A percentile compares a stretch with the other conserved stretches of the same genome.
These are phyloP conservation scores for Labeo catla DNA, from an alignment of 2,113 vertebrate genomes.

Conservation along the genomic window DNA sequence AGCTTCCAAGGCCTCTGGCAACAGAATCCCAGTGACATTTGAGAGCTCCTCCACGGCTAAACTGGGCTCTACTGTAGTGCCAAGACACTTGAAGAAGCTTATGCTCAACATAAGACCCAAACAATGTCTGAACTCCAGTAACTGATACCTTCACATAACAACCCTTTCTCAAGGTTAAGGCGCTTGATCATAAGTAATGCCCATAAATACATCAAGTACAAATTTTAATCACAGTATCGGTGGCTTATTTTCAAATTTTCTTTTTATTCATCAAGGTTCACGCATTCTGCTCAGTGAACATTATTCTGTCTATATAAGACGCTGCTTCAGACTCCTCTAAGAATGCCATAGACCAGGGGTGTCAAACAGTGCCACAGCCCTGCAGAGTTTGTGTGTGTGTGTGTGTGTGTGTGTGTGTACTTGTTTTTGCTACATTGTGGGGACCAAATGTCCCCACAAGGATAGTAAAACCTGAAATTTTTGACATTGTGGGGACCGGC, in stretches of 20 bases:
- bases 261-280: slow-evolving; percentile 3
- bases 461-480: too few relatives aligned
- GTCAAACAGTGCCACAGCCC: too few relatives aligned
- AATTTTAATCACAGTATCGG: slow-evolving; percentile 23
- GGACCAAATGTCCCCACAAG: too few relatives aligned
- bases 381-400: too few relatives aligned
- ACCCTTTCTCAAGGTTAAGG: slow-evolving; percentile 55
- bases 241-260: slow-evolving; percentile 31
- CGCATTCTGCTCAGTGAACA: slow-evolving; percentile 57
- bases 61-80: slow-evolving; percentile 67
- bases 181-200: slow-evolving; percentile 38
- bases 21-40: slow-evolving; percentile 69
- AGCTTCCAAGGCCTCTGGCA: slow-evolving; percentile 67
- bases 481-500: too few relatives aligned
- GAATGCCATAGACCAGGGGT: slow-evolving; percentile 30
- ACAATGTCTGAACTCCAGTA: slow-evolving; percentile 70
- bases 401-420: too few relatives aligned
- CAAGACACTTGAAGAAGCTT: slow-evolving; percentile 72
- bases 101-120: slow-evolving; percentile 60
- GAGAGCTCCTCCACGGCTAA: slow-evolving; percentile 74
- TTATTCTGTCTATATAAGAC: slow-evolving; percentile 71
- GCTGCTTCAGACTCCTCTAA: slow-evolving; percentile 38
- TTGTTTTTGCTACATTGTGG: too few relatives aligned
- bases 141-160: slow-evolving; percentile 60
- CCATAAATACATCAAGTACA: slow-evolving; percentile 32